phyloP scores from a whole-genome alignment of 30 jellyfish, hydroid and myxozoan species.

The Turritopsis dohrnii region DNA sequence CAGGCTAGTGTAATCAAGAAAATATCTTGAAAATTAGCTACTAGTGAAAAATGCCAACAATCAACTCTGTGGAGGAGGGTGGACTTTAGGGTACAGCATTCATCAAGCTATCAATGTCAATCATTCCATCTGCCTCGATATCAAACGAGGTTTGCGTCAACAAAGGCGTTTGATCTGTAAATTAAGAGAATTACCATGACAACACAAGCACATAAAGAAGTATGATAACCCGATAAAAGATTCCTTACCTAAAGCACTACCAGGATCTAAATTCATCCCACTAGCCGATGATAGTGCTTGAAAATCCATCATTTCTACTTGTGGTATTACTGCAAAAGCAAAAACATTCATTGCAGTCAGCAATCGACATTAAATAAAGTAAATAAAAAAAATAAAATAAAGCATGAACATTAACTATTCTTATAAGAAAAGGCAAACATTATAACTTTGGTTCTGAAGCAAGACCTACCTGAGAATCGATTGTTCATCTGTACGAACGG shows the following conservation, averaged over 20 bases:
- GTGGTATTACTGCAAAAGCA: background rate
- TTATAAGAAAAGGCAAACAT: too few relatives aligned
- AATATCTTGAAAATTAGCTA: too few relatives aligned
- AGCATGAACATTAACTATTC: too few relatives aligned
- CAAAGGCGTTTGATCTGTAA: constrained; percentile 2
- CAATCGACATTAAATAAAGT: too few relatives aligned
- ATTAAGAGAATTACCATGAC: background rate
- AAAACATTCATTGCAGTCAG: too few relatives aligned
- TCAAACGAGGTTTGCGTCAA: background rate
- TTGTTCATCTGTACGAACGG: constrained; percentile 17
- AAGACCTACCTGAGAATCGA: background rate
- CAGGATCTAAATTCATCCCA: background rate
- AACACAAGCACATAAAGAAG: too few relatives aligned
- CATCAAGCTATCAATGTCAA: constrained; percentile 28
- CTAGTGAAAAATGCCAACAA: too few relatives aligned
- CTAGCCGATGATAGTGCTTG: constrained; percentile 3
- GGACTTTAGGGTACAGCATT: background rate
- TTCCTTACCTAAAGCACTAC: background rate
- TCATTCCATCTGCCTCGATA: constrained; percentile 11
- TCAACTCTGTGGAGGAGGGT: background rate
- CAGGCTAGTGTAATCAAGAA: too few relatives aligned
- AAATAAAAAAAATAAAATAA: too few relatives aligned
- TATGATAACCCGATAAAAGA: background rate
- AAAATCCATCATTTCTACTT: constrained; percentile 19
- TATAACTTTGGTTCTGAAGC: too few relatives aligned